Evolutionary conservation across 2,797 vertebrate genomes (phyloP).

Genomic region (Taeniopygia guttata): DNA sequence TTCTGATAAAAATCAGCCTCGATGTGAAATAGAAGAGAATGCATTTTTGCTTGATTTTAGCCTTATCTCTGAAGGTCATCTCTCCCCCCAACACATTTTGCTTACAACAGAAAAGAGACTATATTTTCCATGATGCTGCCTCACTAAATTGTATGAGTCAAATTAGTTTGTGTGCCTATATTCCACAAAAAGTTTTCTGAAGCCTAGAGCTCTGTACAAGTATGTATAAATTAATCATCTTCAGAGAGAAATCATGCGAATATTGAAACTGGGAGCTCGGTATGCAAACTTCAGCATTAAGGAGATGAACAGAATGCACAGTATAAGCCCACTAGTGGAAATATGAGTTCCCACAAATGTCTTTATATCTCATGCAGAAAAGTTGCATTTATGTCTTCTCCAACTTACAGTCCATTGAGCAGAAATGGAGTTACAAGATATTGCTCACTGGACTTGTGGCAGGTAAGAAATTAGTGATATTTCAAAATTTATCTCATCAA

Average conservation of each 20-base stretch:
- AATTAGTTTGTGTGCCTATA: conserved; percentile 35
- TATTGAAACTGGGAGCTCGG: background rate
- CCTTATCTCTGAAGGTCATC: conserved; percentile 73
- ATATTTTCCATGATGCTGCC: conserved; percentile 31
- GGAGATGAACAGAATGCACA: background rate
- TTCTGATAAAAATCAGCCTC: conserved; percentile 72
- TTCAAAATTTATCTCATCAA: background rate
- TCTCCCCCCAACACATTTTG: conserved; percentile 48
- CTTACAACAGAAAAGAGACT: conserved; percentile 45
- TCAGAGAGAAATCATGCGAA: background rate
- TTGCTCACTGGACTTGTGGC: background rate
- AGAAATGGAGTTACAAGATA: background rate
- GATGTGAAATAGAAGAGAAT: conserved; percentile 54
- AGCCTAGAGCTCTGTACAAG: background rate
- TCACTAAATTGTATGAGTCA: conserved; percentile 40
- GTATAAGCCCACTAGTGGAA: background rate
- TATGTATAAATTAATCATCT: background rate
- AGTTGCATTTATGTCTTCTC: background rate
- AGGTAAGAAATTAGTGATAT: background rate
- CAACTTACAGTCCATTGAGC: background rate
- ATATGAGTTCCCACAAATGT: background rate
- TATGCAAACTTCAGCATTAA: background rate
- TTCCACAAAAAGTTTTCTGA: background rate
- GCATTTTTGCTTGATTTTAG: conserved; percentile 61
- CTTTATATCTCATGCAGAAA: background rate